These are phyloP conservation scores for Takifugu bimaculatus DNA, from an alignment of 2,113 vertebrate genomes.

Conservation along the genomic window DNA sequence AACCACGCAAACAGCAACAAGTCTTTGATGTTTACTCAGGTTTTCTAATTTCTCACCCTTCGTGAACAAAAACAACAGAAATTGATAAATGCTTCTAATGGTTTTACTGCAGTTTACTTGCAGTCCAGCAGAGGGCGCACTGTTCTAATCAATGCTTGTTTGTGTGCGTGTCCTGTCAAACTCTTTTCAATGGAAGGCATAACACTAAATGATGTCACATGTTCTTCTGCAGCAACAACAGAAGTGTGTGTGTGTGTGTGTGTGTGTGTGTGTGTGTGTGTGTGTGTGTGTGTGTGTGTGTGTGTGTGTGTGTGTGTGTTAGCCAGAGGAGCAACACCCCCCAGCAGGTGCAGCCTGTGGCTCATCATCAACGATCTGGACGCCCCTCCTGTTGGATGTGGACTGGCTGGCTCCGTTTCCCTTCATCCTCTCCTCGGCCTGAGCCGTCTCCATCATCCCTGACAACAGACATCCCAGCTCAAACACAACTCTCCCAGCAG, in stretches of 20 bases:
- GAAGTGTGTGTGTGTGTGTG: slow-evolving; percentile 18
- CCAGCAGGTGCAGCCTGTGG: slow-evolving; percentile 83
- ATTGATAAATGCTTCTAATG: neutral
- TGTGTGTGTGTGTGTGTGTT: slow-evolving; percentile 56
- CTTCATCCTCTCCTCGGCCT: slow-evolving; percentile 88
- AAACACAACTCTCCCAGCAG: neutral
- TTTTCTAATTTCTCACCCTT: too few relatives aligned
- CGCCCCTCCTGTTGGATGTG: slow-evolving; percentile 81
- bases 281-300: slow-evolving; percentile 31
- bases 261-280: slow-evolving; percentile 27
- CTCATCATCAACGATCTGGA: slow-evolving; percentile 97
- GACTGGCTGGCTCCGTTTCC: slow-evolving; percentile 87
- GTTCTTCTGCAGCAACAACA: too few relatives aligned
- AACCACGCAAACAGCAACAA: too few relatives aligned
- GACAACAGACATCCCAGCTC: neutral
- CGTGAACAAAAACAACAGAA: slow-evolving; percentile 4
- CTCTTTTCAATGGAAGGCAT: too few relatives aligned
- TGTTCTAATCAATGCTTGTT: too few relatives aligned
- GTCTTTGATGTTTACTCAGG: neutral
- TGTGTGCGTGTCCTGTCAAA: neutral
- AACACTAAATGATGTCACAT: too few relatives aligned
- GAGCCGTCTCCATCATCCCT: slow-evolving; percentile 98
- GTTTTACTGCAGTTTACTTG: too few relatives aligned
- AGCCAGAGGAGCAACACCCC: slow-evolving; percentile 93
- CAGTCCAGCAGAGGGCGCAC: slow-evolving; percentile 5